A percentile compares a stretch with the other conserved stretches of the same genome.
phyloP scores from a whole-genome alignment of 2,113 vertebrate species.

The Carlito syrichta region DNA sequence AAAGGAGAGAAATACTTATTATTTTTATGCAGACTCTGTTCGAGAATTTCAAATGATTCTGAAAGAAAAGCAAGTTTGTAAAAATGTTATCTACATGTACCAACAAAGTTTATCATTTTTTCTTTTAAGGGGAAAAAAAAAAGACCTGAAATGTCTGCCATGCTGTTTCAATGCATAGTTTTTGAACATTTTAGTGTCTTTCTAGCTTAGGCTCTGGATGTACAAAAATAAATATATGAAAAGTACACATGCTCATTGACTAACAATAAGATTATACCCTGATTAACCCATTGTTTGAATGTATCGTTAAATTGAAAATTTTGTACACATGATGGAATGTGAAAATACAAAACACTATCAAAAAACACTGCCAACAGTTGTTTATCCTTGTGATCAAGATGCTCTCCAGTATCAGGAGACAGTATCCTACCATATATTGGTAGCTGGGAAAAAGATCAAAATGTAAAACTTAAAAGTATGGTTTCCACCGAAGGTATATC shows the following conservation, averaged over 20 bases:
- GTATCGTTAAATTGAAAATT: not conserved
- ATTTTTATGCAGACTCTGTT: not conserved
- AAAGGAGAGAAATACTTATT: not conserved
- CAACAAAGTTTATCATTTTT: not conserved
- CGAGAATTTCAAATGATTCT: slow-evolving; percentile 7
- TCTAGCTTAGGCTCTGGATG: not conserved
- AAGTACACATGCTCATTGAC: not conserved
- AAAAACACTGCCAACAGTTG: not conserved
- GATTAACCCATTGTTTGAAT: not conserved
- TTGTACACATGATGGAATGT: not conserved
- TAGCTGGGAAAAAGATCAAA: not conserved
- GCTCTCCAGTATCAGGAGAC: not conserved
- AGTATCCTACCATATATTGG: too few relatives aligned
- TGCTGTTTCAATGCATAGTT: not conserved
- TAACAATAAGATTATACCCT: not conserved
- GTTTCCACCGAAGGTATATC: not conserved
- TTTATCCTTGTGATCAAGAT: not conserved
- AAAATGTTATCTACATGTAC: not conserved
- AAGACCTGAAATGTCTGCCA: not conserved
- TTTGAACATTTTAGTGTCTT: not conserved
- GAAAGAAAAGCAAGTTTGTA: not conserved
- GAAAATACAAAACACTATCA: not conserved
- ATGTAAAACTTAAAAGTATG: not conserved
- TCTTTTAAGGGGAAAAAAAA: not conserved
- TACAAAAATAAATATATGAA: not conserved